Percentiles rank a stretch among this genome's conserved stretches.
Evolutionary conservation across 2,888 invertebrate genomes (phyloP).

Genomic region (Drosophila cognata): DNA sequence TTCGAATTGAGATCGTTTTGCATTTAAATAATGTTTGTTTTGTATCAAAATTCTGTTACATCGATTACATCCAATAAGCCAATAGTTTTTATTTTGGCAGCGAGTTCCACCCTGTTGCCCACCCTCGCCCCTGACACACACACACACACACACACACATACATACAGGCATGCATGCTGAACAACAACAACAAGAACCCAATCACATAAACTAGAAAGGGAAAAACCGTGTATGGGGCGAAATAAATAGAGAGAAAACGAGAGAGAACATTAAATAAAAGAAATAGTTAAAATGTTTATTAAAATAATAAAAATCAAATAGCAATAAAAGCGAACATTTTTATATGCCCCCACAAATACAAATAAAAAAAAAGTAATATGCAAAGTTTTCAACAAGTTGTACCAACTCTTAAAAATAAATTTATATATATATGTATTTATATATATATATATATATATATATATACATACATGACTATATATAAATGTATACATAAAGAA

Average conservation of each 20-base stretch:
- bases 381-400: slow-evolving; percentile 54
- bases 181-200: slow-evolving; percentile 30
- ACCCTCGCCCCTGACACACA: not conserved
- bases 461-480: slow-evolving; percentile 9
- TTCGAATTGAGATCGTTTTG: slow-evolving; percentile 27
- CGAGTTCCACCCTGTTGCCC: slow-evolving; percentile 1
- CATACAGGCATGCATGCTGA: not conserved
- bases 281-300: slow-evolving; percentile 58
- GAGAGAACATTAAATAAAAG: slow-evolving; percentile 13
- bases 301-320: slow-evolving; percentile 21
- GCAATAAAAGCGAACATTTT: slow-evolving; percentile 27
- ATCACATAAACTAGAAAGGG: slow-evolving; percentile 5
- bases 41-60: slow-evolving; percentile 66
- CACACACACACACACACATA: not conserved
- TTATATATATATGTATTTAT: slow-evolving; percentile 20
- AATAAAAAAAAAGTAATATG: slow-evolving; percentile 28
- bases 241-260: slow-evolving; percentile 8
- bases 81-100: slow-evolving; percentile 28
- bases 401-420: slow-evolving; percentile 44
- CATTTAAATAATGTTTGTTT: slow-evolving; percentile 55
- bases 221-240: slow-evolving; percentile 18
- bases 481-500: slow-evolving; percentile 1
- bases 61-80: slow-evolving; percentile 13
- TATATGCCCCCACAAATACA: slow-evolving; percentile 34
- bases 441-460: slow-evolving; percentile 15